A percentile compares a stretch with the other conserved stretches of the same genome.
Evolutionary conservation across 92 coral and sea anemone genomes (phyloP).

Genomic region (Desmophyllum pertusum): DNA sequence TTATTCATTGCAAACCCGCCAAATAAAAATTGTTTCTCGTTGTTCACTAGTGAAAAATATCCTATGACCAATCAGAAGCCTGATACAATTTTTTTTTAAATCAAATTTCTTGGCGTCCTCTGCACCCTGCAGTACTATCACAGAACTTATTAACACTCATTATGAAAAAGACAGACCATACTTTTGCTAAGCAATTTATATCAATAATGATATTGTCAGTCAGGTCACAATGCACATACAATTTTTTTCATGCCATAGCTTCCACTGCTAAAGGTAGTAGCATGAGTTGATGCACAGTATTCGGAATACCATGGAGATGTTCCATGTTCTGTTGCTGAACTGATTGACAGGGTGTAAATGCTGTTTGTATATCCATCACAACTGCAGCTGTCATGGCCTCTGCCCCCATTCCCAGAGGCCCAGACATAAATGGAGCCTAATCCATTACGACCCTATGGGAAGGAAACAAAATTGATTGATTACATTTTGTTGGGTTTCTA

Average conservation of each 20-base stretch:
- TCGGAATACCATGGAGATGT: constrained; percentile 96
- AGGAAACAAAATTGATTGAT: background rate
- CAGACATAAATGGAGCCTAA: constrained; percentile 94
- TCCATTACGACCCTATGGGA: constrained; percentile 84
- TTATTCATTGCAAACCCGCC: no score
- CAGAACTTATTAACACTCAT: no score
- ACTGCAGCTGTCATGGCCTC: constrained; percentile 86
- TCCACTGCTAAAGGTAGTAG: constrained; percentile 97
- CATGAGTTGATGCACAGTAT: constrained; percentile 91
- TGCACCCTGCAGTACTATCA: no score
- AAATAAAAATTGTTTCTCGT: no score
- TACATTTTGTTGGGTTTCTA: background rate
- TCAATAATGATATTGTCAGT: background rate
- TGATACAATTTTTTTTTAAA: no score
- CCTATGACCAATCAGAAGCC: no score
- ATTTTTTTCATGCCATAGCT: constrained; percentile 66
- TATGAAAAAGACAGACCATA: no score
- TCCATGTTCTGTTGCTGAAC: constrained; percentile 96
- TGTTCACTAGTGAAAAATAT: no score
- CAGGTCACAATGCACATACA: constrained; percentile 49
- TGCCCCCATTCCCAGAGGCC: constrained; percentile 98
- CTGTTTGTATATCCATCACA: constrained; percentile 98
- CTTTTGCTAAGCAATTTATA: no score
- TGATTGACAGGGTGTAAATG: constrained; percentile 92
- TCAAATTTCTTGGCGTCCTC: no score